Percentiles rank a stretch among this genome's conserved stretches.
These are phyloP conservation scores for Pachydiplax longipennis DNA, from an alignment of 2,888 invertebrate genomes.

Conservation along the genomic window DNA sequence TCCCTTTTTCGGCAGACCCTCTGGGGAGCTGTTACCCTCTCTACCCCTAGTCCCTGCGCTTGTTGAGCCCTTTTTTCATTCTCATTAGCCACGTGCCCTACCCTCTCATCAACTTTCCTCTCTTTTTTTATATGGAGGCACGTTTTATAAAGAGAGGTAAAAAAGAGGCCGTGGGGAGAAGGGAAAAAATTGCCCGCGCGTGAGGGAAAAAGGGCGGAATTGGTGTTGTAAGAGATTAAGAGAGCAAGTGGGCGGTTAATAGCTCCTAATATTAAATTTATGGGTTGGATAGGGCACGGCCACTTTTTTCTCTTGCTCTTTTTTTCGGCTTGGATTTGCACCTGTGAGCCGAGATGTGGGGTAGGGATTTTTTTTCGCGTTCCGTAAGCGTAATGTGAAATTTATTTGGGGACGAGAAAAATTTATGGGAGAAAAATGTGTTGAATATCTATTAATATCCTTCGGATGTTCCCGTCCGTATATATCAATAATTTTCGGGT, in stretches of 20 bases:
- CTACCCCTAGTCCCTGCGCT: not conserved
- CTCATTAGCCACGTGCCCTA: slow-evolving; percentile 21
- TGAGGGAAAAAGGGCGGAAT: not conserved
- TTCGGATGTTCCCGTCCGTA: no score
- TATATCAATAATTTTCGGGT: no score
- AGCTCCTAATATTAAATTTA: slow-evolving; percentile 41
- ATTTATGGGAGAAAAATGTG: no score
- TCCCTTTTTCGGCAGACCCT: not conserved
- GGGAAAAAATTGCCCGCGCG: not conserved
- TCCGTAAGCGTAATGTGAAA: no score
- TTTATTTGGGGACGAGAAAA: no score
- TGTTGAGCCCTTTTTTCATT: slow-evolving; percentile 10
- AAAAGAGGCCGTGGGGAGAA: slow-evolving; percentile 9
- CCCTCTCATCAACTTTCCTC: not conserved
- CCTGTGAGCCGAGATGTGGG: not conserved
- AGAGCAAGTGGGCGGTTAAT: slow-evolving; percentile 34
- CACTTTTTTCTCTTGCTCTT: not conserved
- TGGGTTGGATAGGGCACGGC: not conserved
- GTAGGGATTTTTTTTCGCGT: no score
- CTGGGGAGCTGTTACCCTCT: not conserved
- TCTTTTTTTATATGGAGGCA: not conserved
- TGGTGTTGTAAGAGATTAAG: slow-evolving; percentile 10
- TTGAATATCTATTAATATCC: no score
- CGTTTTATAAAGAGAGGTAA: not conserved
- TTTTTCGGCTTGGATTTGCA: not conserved